A percentile compares a stretch with the other conserved stretches of the same genome.
These are phyloP conservation scores for Apocrypta bakeri DNA, from an alignment of 1,140 invertebrate genomes.

Conservation along the genomic window DNA sequence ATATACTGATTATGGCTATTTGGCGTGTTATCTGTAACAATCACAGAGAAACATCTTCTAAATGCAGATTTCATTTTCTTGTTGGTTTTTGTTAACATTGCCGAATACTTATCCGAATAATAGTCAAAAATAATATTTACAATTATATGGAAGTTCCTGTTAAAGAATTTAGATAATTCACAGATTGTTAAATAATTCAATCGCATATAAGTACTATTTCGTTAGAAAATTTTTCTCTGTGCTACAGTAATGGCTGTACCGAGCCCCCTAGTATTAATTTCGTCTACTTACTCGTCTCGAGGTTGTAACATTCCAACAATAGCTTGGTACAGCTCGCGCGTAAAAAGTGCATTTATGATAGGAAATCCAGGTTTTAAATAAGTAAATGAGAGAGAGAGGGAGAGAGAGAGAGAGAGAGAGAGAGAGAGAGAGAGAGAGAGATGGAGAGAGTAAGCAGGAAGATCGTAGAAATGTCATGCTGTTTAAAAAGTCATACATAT, in stretches of 20 bases:
- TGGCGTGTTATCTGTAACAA: background rate
- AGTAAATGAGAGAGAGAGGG: background rate
- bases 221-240: slow-evolving; percentile 38
- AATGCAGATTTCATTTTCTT: background rate
- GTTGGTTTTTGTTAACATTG: background rate
- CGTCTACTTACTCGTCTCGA: background rate
- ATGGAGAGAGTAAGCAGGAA: slow-evolving; percentile 38
- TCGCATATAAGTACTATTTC: background rate
- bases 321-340: slow-evolving; percentile 8
- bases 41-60: slow-evolving; percentile 34
- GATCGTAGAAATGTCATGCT: slow-evolving; percentile 68
- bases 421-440: too few relatives aligned
- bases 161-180: background rate
- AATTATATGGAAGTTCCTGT: background rate
- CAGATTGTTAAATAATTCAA: background rate
- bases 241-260: background rate
- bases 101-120: background rate
- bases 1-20: slow-evolving; percentile 3
- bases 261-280: background rate
- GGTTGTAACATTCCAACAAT: slow-evolving; percentile 12
- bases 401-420: too few relatives aligned
- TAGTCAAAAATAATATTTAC: background rate
- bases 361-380: slow-evolving; percentile 25
- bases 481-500: slow-evolving; percentile 58
- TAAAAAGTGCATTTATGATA: slow-evolving; percentile 36